These are phyloP conservation scores for Spongilla lacustris DNA, from an alignment of 37 sponge, comb jelly and placozoan genomes.

Conservation along the genomic window DNA sequence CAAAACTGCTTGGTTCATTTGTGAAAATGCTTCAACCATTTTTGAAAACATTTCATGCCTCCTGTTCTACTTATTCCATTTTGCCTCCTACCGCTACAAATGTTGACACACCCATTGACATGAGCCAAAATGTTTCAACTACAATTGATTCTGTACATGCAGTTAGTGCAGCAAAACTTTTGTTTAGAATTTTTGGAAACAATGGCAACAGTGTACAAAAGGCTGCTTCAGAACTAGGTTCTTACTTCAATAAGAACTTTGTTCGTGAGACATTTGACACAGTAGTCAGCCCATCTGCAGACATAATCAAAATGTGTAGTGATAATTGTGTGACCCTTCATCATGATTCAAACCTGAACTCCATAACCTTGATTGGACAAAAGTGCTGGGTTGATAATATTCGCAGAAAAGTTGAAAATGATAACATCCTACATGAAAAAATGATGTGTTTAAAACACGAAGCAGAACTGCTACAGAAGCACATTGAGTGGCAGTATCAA, in stretches of 20 bases:
- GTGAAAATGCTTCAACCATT: too few relatives aligned
- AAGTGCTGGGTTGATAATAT: neutral
- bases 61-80: too few relatives aligned
- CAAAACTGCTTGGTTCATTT: neutral
- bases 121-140: neutral
- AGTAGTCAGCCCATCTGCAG: neutral
- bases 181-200: neutral
- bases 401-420: neutral
- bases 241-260: neutral
- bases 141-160: neutral
- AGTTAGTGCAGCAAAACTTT: neutral
- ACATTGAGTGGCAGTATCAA: conserved; percentile 39
- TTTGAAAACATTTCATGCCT: conserved; percentile 1
- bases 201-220: neutral
- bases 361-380: neutral
- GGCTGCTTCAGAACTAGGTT: neutral
- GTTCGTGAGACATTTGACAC: neutral
- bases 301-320: neutral
- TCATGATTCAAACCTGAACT: neutral
- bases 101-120: too few relatives aligned
- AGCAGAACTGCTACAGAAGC: conserved; percentile 30
- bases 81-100: neutral
- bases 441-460: neutral
- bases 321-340: neutral
- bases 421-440: conserved; percentile 1